Evolutionary conservation across 2,888 invertebrate species (phyloP).

Genomic region (Lasioglossum vierecki): DNA sequence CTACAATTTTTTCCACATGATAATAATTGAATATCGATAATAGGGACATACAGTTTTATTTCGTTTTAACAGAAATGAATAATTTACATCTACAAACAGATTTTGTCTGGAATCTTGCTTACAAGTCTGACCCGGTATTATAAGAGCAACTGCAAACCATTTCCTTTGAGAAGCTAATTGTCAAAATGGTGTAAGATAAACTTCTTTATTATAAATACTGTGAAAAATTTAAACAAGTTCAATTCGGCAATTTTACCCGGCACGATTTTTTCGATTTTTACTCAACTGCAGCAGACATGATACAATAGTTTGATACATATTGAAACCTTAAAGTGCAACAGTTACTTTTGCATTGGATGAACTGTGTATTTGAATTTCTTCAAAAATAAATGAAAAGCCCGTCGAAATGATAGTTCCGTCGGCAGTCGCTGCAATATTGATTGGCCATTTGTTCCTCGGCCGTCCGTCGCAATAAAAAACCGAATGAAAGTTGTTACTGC

Average conservation of each 20-base stretch:
- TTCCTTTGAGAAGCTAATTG: neutral
- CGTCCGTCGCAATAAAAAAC: neutral
- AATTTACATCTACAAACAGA: neutral
- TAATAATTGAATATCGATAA: neutral
- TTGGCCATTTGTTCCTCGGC: neutral
- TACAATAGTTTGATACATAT: neutral
- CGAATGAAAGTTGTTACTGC: constrained; percentile 8
- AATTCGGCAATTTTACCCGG: too few species aligned
- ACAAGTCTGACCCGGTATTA: neutral
- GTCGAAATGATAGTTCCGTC: neutral
- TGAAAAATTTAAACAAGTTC: too few species aligned
- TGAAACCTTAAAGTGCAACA: neutral
- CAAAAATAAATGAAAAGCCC: neutral
- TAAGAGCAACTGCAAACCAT: neutral
- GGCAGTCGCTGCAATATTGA: neutral
- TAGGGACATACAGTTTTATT: neutral
- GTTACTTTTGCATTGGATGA: too few species aligned
- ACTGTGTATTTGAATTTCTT: neutral
- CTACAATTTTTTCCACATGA: too few species aligned
- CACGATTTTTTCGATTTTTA: too few species aligned
- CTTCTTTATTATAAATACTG: neutral
- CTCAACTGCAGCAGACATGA: too few species aligned
- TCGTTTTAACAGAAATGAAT: neutral
- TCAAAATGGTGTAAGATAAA: neutral
- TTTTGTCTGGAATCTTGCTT: neutral